Percentiles rank a stretch among this genome's conserved stretches.
Conservation (phyloP, 2,797 vertebrate genomes). For the Argentina silus region DNA sequence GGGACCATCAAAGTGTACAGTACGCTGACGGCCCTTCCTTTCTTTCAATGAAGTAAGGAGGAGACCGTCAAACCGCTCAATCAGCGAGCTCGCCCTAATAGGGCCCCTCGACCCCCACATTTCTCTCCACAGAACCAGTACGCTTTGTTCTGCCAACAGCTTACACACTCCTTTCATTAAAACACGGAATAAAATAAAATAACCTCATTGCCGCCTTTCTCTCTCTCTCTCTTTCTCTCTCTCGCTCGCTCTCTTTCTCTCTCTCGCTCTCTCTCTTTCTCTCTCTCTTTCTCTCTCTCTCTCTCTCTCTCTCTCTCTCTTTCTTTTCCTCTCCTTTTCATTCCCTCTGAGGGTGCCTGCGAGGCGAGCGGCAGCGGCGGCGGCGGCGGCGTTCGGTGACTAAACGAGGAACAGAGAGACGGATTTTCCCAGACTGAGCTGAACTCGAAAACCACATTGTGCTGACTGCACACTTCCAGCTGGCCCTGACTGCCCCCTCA, state of each 20-base stretch:
- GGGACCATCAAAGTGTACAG: conserved; percentile 24
- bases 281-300: conserved; percentile 19
- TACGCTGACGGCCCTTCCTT: conserved; percentile 9
- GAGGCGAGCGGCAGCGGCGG: background rate
- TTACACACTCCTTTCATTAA: conserved; percentile 53
- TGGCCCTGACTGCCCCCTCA: conserved; percentile 26
- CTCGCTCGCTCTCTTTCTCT: background rate
- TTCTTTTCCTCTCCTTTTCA: conserved; percentile 13
- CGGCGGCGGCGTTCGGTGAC: background rate
- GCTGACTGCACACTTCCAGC: conserved; percentile 41
- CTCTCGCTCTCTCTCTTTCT: background rate
- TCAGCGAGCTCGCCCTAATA: conserved; percentile 2
- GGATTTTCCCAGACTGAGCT: conserved; percentile 31
- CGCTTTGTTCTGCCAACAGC: conserved; percentile 40
- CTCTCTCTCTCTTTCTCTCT: conserved; percentile 25
- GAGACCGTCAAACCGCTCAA: conserved; percentile 26
- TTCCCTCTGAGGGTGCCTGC: conserved; percentile 7
- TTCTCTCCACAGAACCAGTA: conserved; percentile 14
- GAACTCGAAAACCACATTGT: conserved; percentile 44
- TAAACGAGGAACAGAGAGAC: conserved; percentile 26
- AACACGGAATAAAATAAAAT: conserved; percentile 48
- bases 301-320: background rate
- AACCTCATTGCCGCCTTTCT: conserved; percentile 22
- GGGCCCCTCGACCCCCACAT: conserved; percentile 5
- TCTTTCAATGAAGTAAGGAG: conserved; percentile 5